Evolutionary conservation across 2,888 invertebrate species (phyloP), one percentile per base, ranked within the genome.

Genomic region (Eudasyphora cyanicolor): DNA sequence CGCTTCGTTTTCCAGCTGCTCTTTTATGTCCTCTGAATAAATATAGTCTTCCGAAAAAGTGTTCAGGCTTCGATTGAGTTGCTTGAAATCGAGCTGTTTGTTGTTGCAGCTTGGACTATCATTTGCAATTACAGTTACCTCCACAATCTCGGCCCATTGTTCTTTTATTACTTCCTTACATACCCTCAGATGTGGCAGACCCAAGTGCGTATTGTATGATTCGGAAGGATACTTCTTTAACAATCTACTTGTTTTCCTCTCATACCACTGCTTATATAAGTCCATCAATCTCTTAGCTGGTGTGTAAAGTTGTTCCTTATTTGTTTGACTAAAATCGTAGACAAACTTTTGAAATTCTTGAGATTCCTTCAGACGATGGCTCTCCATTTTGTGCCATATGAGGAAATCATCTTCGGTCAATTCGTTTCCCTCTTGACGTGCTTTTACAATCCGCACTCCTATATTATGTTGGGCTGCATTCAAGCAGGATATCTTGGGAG

Each of bases 131-230:
- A 62, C 17, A 32, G 10, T 12, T 5, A 32, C 62, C 0, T 88
- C 71, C 4, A 84, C 80, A 1, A 91, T 86, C 3, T 73, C 74
- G 6, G 86, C 88, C 0, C 32, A 54, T 0, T 82, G 70, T 1
- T 82, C 79, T 0, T 24, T 76, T 32, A 82, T 62, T 29, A 86
- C 86, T 0, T 80, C 85, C 1, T 86, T 88, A 76, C 88, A 89
- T 2, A 86, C 76, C 0, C 79, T 57, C 2, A 91, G 82, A n/a
- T 88, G 86, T 0, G 91, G 91, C 1, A 91, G 75, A 0, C 92
- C 92, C 0, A 87, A 86, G 27, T 87, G 79, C 3, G 90, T 89
- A 17, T 87, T 83, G 42, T 88, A 91, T 3, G 77, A 70, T 0
- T 62, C 73, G 19, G 87, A 82, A 0, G 78, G 71, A 8, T 87